phyloP scores from a whole-genome alignment of 2,888 invertebrate genomes.

The Acronicta aceris region DNA sequence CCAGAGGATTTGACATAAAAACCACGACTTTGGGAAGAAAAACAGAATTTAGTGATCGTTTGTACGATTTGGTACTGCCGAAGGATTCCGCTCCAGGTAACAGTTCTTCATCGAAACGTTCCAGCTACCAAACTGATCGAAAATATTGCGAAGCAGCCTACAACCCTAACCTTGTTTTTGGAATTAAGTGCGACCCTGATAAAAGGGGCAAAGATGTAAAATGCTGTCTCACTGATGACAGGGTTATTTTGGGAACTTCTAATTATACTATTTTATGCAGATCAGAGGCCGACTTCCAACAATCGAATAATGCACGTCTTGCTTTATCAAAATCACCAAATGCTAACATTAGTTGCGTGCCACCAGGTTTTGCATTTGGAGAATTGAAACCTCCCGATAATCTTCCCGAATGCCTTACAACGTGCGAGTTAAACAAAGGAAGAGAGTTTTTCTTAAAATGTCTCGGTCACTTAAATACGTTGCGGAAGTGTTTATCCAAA shows the following conservation, averaged over 20 bases:
- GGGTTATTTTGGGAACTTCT: conserved; percentile 60
- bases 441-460: conserved; percentile 73
- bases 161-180: conserved; percentile 71
- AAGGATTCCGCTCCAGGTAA: conserved; percentile 49
- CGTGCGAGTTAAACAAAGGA: conserved; percentile 61
- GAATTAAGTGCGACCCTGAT: conserved; percentile 66
- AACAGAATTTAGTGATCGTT: conserved; percentile 27
- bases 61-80: conserved; percentile 66
- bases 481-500: conserved; percentile 63
- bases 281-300: conserved; percentile 68
- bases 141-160: conserved; percentile 69
- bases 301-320: conserved; percentile 57
- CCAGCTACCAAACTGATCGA: conserved; percentile 50
- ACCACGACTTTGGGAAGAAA: conserved; percentile 58
- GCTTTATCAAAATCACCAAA: conserved; percentile 74
- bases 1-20: conserved; percentile 9
- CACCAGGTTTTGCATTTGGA: conserved; percentile 79
- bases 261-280: conserved; percentile 60
- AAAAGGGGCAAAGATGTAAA: conserved; percentile 65
- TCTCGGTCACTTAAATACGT: conserved; percentile 71
- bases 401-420: conserved; percentile 69
- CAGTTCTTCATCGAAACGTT: conserved; percentile 46
- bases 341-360: conserved; percentile 75
- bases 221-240: conserved; percentile 66
- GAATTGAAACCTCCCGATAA: conserved; percentile 67